A percentile compares a stretch with the other conserved stretches of the same genome.
Conservation (phyloP, 2,888 invertebrate genomes). For the Amphimallon solstitiale region DNA sequence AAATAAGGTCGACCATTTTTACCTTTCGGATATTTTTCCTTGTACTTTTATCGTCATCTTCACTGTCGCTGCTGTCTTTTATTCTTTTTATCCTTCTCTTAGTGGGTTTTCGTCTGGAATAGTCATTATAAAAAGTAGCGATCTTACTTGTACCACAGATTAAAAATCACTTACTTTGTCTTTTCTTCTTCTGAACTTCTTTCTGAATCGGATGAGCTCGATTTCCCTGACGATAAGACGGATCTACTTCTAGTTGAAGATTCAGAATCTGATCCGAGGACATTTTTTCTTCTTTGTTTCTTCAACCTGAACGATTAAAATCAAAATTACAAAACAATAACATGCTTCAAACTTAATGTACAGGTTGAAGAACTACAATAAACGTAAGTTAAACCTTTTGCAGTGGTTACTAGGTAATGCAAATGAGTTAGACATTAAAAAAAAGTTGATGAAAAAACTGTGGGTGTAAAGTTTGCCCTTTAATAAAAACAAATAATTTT, state of each 20-base stretch:
- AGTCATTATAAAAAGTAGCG: too few species aligned
- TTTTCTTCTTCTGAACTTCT: constrained; percentile 43
- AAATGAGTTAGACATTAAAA: too few species aligned
- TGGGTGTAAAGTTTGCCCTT: too few species aligned
- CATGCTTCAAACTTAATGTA: too few species aligned
- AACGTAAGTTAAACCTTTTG: too few species aligned
- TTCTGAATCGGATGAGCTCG: constrained; percentile 36
- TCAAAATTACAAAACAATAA: background rate
- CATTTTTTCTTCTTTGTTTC: constrained; percentile 46
- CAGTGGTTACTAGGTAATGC: too few species aligned
- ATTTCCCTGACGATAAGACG: constrained; percentile 7
- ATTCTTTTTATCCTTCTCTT: constrained; percentile 56
- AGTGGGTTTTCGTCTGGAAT: constrained; percentile 38
- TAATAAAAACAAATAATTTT: too few species aligned
- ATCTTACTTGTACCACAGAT: constrained; percentile 28
- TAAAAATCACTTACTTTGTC: constrained; percentile 44
- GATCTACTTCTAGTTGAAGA: constrained; percentile 41
- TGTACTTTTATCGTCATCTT: constrained; percentile 61
- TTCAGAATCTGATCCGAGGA: constrained; percentile 53
- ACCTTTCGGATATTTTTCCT: constrained; percentile 71
- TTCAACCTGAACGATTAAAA: constrained; percentile 25
- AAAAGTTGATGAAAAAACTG: too few species aligned
- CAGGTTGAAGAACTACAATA: too few species aligned
- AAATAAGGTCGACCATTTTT: constrained; percentile 41
- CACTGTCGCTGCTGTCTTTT: constrained; percentile 56